A percentile compares a stretch with the other conserved stretches of the same genome.
Evolutionary conservation across 2,113 vertebrate species (phyloP).

Genomic region (Spea bombifrons): DNA sequence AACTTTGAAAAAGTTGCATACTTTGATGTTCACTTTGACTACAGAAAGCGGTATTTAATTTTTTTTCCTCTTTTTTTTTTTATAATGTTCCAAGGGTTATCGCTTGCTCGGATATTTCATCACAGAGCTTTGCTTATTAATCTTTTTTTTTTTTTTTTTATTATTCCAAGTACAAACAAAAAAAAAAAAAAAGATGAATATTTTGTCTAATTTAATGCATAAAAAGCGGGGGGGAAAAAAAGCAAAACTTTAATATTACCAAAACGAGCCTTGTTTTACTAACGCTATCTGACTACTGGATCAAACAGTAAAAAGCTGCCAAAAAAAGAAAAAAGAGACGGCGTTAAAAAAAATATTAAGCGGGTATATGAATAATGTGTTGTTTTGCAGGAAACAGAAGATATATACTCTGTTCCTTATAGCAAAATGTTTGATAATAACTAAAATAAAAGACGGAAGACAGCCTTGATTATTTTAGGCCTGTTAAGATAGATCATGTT

Average conservation of each 20-base stretch:
- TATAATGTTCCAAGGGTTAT: conserved; percentile 49
- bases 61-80: conserved; percentile 52
- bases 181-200: conserved; percentile 22
- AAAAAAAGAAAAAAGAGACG: conserved; percentile 26
- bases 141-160: conserved; percentile 30
- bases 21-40: conserved; percentile 69
- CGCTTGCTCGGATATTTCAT: conserved; percentile 49
- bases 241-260: conserved; percentile 40
- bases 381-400: background rate
- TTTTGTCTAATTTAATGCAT: background rate
- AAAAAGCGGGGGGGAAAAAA: background rate
- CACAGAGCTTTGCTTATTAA: conserved; percentile 46
- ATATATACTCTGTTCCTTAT: background rate
- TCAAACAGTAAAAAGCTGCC: conserved; percentile 37
- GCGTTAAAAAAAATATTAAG: conserved; percentile 23
- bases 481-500: no score
- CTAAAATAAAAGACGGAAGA: no score
- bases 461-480: no score
- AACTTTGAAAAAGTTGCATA: conserved; percentile 74
- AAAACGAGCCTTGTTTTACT: conserved; percentile 53
- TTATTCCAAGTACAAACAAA: background rate
- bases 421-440: background rate
- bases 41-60: conserved; percentile 53
- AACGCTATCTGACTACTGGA: conserved; percentile 51
- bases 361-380: conserved; percentile 30